Evolutionary conservation across 2,888 invertebrate genomes (phyloP), one percentile per base, ranked within the genome.

Genomic region (Hirtodrosophila alboralis): DNA sequence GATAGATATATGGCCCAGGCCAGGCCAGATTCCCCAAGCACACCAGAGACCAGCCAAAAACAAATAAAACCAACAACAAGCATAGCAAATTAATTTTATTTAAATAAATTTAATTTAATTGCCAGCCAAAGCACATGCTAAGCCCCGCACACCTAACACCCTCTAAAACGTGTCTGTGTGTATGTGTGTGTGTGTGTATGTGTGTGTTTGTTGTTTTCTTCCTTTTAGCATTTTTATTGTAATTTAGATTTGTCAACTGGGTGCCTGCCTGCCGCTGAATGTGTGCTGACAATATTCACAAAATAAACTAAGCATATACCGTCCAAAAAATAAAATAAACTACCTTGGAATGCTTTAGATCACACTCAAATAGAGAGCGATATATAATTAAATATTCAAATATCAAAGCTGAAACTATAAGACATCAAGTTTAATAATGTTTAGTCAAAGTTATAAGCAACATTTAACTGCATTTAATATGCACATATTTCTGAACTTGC

Each of bases 101-200:
- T 78, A 75, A 86, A 87, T 87, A 84, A 83, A 87, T 86, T 77
- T 73, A 58, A 79, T 86, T 84, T 87, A 87, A 87, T 87, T 87
- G 87, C 84, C 83, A 87, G 80, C 68, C 67, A 71, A 62, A 70
- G 73, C 63, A 60, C 60, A 69, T 40, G 54, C 63, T 57, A 37
- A 60, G 30, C 60, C 64, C 56, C 60, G 23, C 53, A 41, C 58
- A 33, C 47, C 48, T 8, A 43, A 26, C 49, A 38, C 63, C 18
- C 57, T 48, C 48, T 41, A 21, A 21, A 16, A 38, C 44, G 28
- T n/a, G 8, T 31, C 33, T 26, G 7, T 26, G 2, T 36, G 18
- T 33, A 4, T 38, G 9, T 51, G 33, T 53, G 9, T 51, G n/a
- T 49, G 31, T 60, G 26, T 40, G 34, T 34, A 33, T 48, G 13